Conservation (phyloP, 2,113 vertebrate species). For the Pseudolaguvia tuberculata region DNA sequence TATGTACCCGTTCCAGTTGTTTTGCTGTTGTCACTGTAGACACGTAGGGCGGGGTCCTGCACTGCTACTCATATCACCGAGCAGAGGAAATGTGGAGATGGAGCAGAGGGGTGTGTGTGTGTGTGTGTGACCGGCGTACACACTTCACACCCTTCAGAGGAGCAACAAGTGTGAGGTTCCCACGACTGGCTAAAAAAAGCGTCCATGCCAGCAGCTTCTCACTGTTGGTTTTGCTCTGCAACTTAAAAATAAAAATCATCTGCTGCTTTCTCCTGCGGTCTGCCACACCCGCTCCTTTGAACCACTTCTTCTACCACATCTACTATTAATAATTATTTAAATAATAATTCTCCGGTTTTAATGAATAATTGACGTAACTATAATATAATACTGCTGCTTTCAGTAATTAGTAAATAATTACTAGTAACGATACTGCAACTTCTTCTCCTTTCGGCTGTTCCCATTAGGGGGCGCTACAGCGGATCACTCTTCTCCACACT, state of each 20-base stretch:
- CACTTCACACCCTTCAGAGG: conserved; percentile 43
- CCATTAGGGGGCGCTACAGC: too few species aligned
- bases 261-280: background rate
- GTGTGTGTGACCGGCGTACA: conserved; percentile 5
- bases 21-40: conserved; percentile 28
- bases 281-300: too few species aligned
- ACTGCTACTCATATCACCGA: conserved; percentile 34
- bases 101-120: conserved; percentile 23
- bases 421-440: background rate
- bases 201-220: background rate
- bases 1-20: conserved; percentile 7
- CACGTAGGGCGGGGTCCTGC: conserved; percentile 29
- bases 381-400: background rate
- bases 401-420: too few species aligned
- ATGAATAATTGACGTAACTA: too few species aligned
- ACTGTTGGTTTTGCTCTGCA: background rate
- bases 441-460: too few species aligned
- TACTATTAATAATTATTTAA: too few species aligned
- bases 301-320: background rate
- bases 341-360: too few species aligned
- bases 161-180: conserved; percentile 20
- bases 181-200: conserved; percentile 4
- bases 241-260: background rate
- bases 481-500: too few species aligned
- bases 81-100: conserved; percentile 26